Conservation (phyloP, 2,113 vertebrate species). For the Taurulus bubalis region DNA sequence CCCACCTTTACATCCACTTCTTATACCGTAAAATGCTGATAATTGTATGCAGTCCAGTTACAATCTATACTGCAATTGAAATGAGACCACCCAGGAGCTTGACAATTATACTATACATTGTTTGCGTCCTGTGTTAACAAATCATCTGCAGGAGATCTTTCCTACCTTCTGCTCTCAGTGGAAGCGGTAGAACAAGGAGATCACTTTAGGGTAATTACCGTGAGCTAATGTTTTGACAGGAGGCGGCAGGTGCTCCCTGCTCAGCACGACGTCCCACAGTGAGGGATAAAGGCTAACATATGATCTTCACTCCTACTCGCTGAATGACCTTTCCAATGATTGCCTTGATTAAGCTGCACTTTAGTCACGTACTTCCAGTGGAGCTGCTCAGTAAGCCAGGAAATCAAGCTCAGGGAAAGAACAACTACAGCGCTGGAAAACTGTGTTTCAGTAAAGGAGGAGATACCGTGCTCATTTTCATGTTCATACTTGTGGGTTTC, state of each 20-base stretch:
- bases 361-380: constrained; percentile 51
- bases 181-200: constrained; percentile 15
- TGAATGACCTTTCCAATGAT: constrained; percentile 75
- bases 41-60: neutral
- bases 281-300: constrained; percentile 75
- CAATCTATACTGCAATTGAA: neutral
- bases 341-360: constrained; percentile 69
- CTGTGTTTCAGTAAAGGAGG: neutral
- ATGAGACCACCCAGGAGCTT: neutral
- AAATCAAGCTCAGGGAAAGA: constrained; percentile 29
- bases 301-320: constrained; percentile 71
- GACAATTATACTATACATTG: too few species aligned
- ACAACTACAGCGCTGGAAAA: neutral
- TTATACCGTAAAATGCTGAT: neutral
- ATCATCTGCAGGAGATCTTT: neutral
- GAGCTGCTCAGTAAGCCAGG: constrained; percentile 33
- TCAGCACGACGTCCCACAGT: constrained; percentile 36
- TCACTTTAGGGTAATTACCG: constrained; percentile 56
- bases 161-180: neutral
- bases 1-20: neutral
- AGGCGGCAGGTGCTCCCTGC: constrained; percentile 54
- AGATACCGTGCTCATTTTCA: neutral
- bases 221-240: constrained; percentile 63
- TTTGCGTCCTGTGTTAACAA: neutral
- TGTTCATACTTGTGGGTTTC: neutral